phyloP scores from a whole-genome alignment of 2,113 vertebrate genomes.

The Tringa solitaria region DNA sequence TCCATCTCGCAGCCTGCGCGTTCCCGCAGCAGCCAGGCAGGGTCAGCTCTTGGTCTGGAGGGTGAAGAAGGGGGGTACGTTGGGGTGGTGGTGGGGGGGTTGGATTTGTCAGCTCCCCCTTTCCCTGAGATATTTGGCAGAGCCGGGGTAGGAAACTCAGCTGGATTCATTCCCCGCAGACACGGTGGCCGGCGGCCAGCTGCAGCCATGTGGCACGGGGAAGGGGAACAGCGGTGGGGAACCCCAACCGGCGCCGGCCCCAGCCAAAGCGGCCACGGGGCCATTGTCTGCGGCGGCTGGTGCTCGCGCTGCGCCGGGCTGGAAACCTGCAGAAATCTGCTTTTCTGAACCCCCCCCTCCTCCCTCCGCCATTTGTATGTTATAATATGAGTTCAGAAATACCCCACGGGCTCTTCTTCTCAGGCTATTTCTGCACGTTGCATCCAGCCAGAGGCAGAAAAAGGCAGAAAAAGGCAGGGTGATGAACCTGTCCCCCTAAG shows the following conservation, averaged over 20 bases:
- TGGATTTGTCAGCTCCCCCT: not conserved
- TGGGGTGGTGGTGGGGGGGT: too few species aligned
- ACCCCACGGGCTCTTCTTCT: not conserved
- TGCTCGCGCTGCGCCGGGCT: not conserved
- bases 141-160: not conserved
- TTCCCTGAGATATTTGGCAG: not conserved
- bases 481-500: fast-evolving
- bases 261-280: not conserved
- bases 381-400: not conserved
- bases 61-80: not conserved
- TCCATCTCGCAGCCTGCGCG: fast-evolving
- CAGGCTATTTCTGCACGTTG: fast-evolving
- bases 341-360: fast-evolving
- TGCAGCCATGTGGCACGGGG: not conserved
- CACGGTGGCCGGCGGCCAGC: not conserved
- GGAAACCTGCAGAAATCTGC: not conserved
- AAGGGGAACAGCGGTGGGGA: not conserved
- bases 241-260: not conserved
- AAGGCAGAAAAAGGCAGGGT: not conserved
- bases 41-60: not conserved
- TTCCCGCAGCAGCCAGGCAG: not conserved
- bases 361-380: not conserved
- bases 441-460: not conserved
- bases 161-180: not conserved
- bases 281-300: not conserved